Percentiles rank a stretch among this genome's conserved stretches.
phyloP scores from a whole-genome alignment of 2,797 vertebrate species.

The Yasuhikotakia modesta region DNA sequence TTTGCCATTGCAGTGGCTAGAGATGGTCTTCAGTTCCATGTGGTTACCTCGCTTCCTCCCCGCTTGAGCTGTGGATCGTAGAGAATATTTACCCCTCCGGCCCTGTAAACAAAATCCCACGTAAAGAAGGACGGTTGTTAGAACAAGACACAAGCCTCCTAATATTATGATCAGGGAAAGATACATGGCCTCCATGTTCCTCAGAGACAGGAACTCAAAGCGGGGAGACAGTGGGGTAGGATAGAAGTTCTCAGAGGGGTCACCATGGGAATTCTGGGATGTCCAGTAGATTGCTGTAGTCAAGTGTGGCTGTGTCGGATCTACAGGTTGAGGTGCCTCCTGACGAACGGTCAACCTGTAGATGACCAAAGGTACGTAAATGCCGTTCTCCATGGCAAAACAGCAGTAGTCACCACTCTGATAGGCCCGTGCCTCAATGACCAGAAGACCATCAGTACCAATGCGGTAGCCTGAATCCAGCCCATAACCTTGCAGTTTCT shows the following conservation, averaged over 20 bases:
- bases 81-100: constrained; percentile 78
- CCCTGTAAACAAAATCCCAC: constrained; percentile 84
- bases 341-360: constrained; percentile 84
- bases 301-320: constrained; percentile 56
- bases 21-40: constrained; percentile 89
- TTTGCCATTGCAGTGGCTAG: constrained; percentile 86
- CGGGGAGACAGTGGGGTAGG: constrained; percentile 63
- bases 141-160: constrained; percentile 85
- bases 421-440: constrained; percentile 79
- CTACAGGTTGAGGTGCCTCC: constrained; percentile 59
- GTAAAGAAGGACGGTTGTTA: constrained; percentile 84
- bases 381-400: constrained; percentile 85
- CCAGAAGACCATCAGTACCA: constrained; percentile 89
- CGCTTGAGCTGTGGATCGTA: constrained; percentile 66
- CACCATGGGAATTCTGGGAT: background rate
- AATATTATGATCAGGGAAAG: constrained; percentile 85
- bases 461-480: constrained; percentile 80
- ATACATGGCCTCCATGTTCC: constrained; percentile 85
- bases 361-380: constrained; percentile 78
- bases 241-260: constrained; percentile 44
- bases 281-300: constrained; percentile 21
- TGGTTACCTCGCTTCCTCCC: constrained; percentile 77
- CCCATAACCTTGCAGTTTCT: constrained; percentile 72
- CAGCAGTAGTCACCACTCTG: constrained; percentile 87
- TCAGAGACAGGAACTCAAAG: constrained; percentile 68